These are phyloP conservation scores for Heliconius nattereri DNA, from an alignment of 1,140 invertebrate species.

Conservation along the genomic window DNA sequence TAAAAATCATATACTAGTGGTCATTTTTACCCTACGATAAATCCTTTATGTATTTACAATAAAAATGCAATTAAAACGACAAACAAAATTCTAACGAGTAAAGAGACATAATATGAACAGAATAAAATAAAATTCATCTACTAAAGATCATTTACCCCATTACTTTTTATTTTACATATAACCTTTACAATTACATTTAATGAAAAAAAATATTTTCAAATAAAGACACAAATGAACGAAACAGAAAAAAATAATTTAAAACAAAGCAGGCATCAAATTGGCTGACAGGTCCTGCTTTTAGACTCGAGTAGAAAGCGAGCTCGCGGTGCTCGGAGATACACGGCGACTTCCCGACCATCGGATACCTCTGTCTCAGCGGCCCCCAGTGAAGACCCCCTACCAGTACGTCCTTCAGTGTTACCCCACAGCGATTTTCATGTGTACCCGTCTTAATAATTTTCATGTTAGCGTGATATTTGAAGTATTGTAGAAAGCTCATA, in stretches of 20 bases:
- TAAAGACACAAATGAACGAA: slow-evolving; percentile 29
- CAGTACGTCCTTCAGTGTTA: slow-evolving; percentile 69
- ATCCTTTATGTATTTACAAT: neutral
- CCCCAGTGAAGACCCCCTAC: slow-evolving; percentile 75
- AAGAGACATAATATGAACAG: too few species aligned
- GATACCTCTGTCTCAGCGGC: slow-evolving; percentile 76
- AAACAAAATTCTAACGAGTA: too few species aligned
- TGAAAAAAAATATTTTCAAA: slow-evolving; percentile 14
- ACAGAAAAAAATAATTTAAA: slow-evolving; percentile 28
- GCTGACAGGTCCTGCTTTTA: slow-evolving; percentile 79
- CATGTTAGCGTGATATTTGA: neutral
- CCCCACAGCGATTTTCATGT: slow-evolving; percentile 62
- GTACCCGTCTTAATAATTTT: neutral
- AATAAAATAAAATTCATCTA: neutral
- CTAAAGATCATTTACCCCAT: neutral
- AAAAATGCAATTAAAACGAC: neutral
- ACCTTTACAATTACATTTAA: neutral
- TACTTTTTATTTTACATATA: neutral
- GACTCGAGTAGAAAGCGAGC: slow-evolving; percentile 74
- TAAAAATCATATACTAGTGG: neutral
- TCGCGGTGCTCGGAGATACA: slow-evolving; percentile 69
- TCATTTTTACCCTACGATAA: neutral
- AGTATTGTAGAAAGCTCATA: neutral
- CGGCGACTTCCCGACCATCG: slow-evolving; percentile 71
- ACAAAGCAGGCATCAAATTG: slow-evolving; percentile 59